Evolutionary conservation across 2,113 vertebrate genomes (phyloP).

Genomic region (Ammodytes dubius): DNA sequence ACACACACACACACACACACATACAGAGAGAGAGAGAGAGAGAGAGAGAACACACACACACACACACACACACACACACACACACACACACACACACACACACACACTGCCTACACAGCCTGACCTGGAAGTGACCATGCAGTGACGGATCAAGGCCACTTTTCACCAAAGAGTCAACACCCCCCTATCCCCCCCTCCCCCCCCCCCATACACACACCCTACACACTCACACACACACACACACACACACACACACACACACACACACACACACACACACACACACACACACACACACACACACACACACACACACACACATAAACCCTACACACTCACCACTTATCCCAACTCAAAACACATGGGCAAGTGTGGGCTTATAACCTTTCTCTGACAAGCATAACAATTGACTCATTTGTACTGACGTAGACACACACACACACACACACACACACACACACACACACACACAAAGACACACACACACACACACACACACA

Average conservation of each 20-base stretch:
- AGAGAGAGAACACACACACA: slow-evolving; percentile 38
- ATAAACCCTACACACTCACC: slow-evolving; percentile 61
- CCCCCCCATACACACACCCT: slow-evolving; percentile 71
- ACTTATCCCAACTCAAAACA: slow-evolving; percentile 82
- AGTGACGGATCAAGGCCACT: slow-evolving; percentile 82
- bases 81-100: slow-evolving; percentile 71
- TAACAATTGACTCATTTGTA: slow-evolving; percentile 77
- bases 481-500: too few relatives aligned
- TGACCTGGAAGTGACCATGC: slow-evolving; percentile 82
- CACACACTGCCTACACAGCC: slow-evolving; percentile 69
- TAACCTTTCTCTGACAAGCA: slow-evolving; percentile 75
- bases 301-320: too few relatives aligned
- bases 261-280: too few relatives aligned
- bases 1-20: too few relatives aligned
- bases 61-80: slow-evolving; percentile 81
- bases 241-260: too few relatives aligned
- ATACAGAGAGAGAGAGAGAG: too few relatives aligned
- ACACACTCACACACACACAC: too few relatives aligned
- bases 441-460: too few relatives aligned
- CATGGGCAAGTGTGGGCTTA: slow-evolving; percentile 81
- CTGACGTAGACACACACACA: slow-evolving; percentile 11
- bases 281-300: too few relatives aligned
- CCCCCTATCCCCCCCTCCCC: slow-evolving; percentile 71
- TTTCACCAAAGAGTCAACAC: slow-evolving; percentile 82
- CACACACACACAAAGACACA: too few relatives aligned